Evolutionary conservation across 1,140 invertebrate species (phyloP).

Genomic region (Pogonomyrmex barbatus): DNA sequence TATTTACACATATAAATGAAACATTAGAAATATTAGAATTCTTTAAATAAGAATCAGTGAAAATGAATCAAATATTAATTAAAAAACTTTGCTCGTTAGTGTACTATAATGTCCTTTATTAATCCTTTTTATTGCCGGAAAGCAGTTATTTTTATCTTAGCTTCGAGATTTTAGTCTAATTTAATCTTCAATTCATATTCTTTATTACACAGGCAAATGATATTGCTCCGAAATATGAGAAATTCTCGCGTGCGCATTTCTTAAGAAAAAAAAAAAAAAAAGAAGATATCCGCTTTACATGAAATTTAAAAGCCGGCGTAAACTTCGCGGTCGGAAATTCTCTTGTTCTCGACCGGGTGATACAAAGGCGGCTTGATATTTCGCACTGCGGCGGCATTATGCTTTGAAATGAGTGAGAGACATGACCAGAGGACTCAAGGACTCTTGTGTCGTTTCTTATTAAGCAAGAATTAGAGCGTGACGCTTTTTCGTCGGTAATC

Average conservation of each 20-base stretch:
- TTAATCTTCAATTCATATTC: no score
- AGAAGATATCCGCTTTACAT: not conserved
- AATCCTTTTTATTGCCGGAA: no score
- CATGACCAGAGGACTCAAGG: not conserved
- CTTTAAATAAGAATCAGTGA: no score
- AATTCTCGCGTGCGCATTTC: not conserved
- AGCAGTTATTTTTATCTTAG: no score
- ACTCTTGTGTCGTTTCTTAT: constrained; percentile 36
- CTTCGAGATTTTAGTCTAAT: no score
- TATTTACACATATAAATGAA: not conserved
- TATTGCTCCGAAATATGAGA: not conserved
- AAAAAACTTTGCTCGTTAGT: no score
- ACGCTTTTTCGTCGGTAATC: constrained; percentile 2
- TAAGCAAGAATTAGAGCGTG: constrained; percentile 42
- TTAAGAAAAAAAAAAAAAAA: not conserved
- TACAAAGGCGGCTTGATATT: constrained; percentile 17
- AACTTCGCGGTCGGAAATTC: constrained; percentile 18
- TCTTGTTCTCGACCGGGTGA: not conserved
- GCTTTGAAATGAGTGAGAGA: constrained; percentile 16
- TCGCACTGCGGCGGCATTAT: not conserved
- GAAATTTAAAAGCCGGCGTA: constrained; percentile 30
- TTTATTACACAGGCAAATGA: no score
- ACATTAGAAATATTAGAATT: no score
- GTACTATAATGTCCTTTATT: no score
- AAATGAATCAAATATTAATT: no score